These are phyloP conservation scores for Pristiophorus japonicus DNA, from an alignment of 2,113 vertebrate species.

Conservation along the genomic window DNA sequence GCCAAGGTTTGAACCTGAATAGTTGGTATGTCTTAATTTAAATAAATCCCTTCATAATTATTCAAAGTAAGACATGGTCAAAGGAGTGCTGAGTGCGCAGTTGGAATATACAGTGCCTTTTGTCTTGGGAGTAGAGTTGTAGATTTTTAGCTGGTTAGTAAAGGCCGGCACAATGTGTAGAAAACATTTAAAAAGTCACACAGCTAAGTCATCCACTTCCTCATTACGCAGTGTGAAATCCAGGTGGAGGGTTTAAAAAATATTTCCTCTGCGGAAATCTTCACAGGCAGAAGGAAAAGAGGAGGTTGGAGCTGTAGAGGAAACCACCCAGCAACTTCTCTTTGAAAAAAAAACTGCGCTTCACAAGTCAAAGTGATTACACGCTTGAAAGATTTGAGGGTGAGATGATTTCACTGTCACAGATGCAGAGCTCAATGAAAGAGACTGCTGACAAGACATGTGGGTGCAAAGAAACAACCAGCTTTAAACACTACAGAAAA, in stretches of 20 bases:
- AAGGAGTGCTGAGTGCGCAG: conserved; percentile 25
- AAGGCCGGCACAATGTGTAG: conserved; percentile 8
- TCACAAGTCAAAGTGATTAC: conserved; percentile 38
- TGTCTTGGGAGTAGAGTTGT: conserved; percentile 14
- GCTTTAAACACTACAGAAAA: conserved; percentile 37
- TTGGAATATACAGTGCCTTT: conserved; percentile 28
- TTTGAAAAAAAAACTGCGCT: conserved; percentile 33
- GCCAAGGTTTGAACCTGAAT: conserved; percentile 55
- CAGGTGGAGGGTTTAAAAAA: conserved; percentile 25
- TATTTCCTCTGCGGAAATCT: not conserved
- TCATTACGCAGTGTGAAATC: conserved; percentile 2
- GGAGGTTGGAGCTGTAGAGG: not conserved
- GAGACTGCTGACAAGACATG: conserved; percentile 36
- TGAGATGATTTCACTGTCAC: conserved; percentile 37
- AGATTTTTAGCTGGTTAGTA: conserved; percentile 7
- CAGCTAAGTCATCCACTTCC: not conserved
- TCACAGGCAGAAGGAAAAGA: conserved; percentile 23
- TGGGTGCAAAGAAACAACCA: conserved; percentile 33
- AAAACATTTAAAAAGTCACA: conserved; percentile 12
- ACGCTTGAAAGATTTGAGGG: conserved; percentile 35
- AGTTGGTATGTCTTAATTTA: conserved; percentile 49
- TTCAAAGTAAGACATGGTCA: conserved; percentile 38
- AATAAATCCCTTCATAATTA: conserved; percentile 58
- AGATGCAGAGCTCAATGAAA: conserved; percentile 31
- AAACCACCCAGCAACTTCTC: conserved; percentile 33